Evolutionary conservation across 1,140 invertebrate genomes (phyloP).

Genomic region (Drosophila ercepeae): DNA sequence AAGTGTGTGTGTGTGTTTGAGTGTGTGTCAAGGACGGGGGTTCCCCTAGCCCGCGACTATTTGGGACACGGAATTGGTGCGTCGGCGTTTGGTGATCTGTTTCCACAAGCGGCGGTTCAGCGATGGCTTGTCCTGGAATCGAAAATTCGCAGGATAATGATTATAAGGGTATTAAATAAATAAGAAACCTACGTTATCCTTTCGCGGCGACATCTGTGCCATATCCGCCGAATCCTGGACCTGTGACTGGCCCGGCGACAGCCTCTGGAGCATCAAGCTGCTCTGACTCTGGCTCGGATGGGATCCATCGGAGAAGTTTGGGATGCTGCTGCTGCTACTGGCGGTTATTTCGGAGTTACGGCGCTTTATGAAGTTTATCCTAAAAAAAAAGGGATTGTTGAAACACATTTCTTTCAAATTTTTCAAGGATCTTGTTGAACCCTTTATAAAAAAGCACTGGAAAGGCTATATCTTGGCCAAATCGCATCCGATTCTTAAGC

Average conservation of each 20-base stretch:
- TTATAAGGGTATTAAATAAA: neutral
- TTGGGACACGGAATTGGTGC: constrained; percentile 83
- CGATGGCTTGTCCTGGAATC: constrained; percentile 85
- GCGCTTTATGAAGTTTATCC: constrained; percentile 85
- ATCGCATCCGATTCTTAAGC: no score
- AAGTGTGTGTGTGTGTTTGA: neutral
- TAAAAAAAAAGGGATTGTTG: no score
- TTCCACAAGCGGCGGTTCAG: constrained; percentile 85
- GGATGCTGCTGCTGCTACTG: constrained; percentile 74
- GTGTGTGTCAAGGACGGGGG: constrained; percentile 7
- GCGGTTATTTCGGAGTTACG: constrained; percentile 81
- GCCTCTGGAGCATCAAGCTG: constrained; percentile 48
- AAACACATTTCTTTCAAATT: no score
- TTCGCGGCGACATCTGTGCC: constrained; percentile 84
- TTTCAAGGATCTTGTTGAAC: no score
- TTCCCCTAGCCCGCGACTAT: constrained; percentile 71
- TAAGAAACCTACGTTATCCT: constrained; percentile 83
- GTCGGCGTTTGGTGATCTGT: constrained; percentile 85
- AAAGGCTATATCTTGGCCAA: no score
- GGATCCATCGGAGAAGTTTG: constrained; percentile 81
- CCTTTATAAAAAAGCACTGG: neutral
- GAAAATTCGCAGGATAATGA: neutral
- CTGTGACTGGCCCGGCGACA: constrained; percentile 26
- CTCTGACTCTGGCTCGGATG: constrained; percentile 65
- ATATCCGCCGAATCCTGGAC: constrained; percentile 65